These are phyloP conservation scores for Lophura swinhoii DNA, from an alignment of 2,797 vertebrate genomes.

Conservation along the genomic window DNA sequence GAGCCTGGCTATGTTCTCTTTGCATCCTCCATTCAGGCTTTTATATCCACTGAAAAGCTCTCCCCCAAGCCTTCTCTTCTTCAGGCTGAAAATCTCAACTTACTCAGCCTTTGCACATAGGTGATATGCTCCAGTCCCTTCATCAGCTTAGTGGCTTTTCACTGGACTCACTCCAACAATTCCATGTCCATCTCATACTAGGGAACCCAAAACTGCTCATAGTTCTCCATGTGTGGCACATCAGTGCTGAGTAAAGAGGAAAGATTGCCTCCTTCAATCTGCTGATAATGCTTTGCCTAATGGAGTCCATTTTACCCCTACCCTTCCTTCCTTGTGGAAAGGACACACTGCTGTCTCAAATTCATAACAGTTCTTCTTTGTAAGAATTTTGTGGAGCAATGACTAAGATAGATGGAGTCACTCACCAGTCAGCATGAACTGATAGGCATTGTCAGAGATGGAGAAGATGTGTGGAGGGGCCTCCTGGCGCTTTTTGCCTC, in stretches of 20 bases:
- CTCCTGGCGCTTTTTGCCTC: slow-evolving; percentile 92
- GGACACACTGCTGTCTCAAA: background rate
- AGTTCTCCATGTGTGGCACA: background rate
- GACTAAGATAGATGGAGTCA: background rate
- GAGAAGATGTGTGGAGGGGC: slow-evolving; percentile 95
- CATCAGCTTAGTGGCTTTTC: background rate
- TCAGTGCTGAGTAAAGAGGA: background rate
- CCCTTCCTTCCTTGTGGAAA: background rate
- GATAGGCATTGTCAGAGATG: slow-evolving; percentile 94
- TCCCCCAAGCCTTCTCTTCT: background rate
- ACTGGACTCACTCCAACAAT: background rate
- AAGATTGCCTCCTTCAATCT: background rate
- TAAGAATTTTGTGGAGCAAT: background rate
- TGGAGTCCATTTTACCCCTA: background rate
- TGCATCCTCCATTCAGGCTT: background rate
- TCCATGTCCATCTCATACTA: background rate
- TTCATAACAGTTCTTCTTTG: background rate
- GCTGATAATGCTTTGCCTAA: background rate
- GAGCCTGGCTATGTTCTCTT: background rate
- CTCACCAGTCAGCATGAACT: slow-evolving; percentile 92
- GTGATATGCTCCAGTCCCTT: background rate
- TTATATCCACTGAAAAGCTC: background rate
- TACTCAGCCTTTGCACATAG: background rate
- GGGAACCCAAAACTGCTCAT: background rate
- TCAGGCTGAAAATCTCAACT: background rate